A percentile compares a stretch with the other conserved stretches of the same genome.
Conservation (phyloP, 2,797 vertebrate species). For the Dipus sagitta region DNA sequence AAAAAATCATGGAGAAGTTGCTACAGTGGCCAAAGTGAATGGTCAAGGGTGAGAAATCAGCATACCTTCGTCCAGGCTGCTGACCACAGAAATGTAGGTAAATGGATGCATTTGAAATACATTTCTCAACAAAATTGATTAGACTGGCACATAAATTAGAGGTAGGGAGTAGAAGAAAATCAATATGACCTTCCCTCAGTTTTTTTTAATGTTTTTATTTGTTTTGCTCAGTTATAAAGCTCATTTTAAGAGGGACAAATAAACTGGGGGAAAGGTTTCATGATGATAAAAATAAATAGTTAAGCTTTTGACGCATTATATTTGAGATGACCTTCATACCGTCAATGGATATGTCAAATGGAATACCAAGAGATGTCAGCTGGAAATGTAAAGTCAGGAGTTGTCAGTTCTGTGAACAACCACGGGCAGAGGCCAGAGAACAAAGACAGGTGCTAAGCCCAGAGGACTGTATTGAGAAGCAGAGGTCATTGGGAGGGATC, state of each 20-base stretch:
- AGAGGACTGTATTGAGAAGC: fast-evolving
- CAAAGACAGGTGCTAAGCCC: not conserved
- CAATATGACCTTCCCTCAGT: not conserved
- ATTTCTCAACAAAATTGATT: conserved; percentile 17
- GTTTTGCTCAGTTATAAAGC: not conserved
- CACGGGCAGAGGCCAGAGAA: not conserved
- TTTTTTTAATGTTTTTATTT: not conserved
- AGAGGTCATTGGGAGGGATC: too few relatives aligned
- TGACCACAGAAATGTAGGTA: not conserved
- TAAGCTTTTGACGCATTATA: not conserved
- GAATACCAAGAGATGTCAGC: not conserved
- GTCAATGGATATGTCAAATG: not conserved
- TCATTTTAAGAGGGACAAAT: conserved; percentile 39
- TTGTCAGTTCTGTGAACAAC: not conserved
- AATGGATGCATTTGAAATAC: not conserved
- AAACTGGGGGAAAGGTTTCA: not conserved
- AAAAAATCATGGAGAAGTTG: not conserved
- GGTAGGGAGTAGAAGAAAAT: not conserved
- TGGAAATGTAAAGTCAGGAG: not conserved
- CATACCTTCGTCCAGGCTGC: not conserved
- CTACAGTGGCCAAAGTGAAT: too few relatives aligned
- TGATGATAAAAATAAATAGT: not conserved
- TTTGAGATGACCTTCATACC: not conserved
- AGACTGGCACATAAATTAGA: not conserved
- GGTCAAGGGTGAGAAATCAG: not conserved